Base-by-base conservation (phyloP, 2,797 vertebrate species). In the Rhinatrema bivittatum region DNA sequence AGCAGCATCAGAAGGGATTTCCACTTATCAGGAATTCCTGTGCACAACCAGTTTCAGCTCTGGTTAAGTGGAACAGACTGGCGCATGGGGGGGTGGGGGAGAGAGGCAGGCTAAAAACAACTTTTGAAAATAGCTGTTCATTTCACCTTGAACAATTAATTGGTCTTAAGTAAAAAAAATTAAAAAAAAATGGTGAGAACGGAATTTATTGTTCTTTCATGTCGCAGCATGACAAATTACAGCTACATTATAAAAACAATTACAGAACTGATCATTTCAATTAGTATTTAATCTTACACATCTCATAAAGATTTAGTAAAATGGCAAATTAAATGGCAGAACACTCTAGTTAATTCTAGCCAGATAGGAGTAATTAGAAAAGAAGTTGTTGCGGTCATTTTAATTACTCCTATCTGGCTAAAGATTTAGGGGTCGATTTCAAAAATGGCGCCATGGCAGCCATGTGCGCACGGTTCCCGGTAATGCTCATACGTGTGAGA, bases 61-160 rank as follows among this genome's bases (percentile, higher is more conserved):
- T 61, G 72, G 65, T 75, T 61, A 68, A 61, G 56, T 61, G 65
- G 56, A 70, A 62, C 59, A 60, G 52, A 71, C 41, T 4, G 45
- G 32, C 44, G 39, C 24, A 62, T 55, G 60, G 60, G 50, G 40
- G 10, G 32, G n/a, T n/a, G n/a, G n/a, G n/a, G n/a, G n/a, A n/a
- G n/a, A n/a, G n/a, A n/a, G n/a, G n/a, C n/a, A n/a, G 47, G 65
- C 60, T 77, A 75, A 39, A 37, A 51, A 52, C 79, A 79, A 80
- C 47, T 60, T 53, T 46, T 50, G 34, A 29, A 59, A 67, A 61
- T 59, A 56, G 50, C 55, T 65, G 51, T 27, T 63, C 66, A 64
- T 68, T 75, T 73, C 69, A 46, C 59, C 63, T 58, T 65, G 63
- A 84, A 76, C 68, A 78, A 79, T 63, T 65, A 71, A 61, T 48